phyloP scores from a whole-genome alignment of 1,140 invertebrate genomes.

The Drosophila sp. region DNA sequence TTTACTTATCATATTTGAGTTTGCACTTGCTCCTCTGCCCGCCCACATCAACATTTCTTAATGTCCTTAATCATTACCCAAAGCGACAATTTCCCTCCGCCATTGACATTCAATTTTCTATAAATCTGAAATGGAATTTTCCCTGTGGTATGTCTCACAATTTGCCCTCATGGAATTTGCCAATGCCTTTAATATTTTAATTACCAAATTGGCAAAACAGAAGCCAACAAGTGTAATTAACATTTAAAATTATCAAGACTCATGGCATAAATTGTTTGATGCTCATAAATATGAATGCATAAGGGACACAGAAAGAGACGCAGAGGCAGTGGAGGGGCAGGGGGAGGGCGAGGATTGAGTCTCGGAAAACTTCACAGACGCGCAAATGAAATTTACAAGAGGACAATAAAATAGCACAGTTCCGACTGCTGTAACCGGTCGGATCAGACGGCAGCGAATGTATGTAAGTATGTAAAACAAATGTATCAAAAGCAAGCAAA shows the following conservation, averaged over 20 bases:
- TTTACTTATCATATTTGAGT: constrained; percentile 10
- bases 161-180: not conserved
- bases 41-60: not conserved
- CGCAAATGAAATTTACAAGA: constrained; percentile 31
- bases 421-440: constrained; percentile 41
- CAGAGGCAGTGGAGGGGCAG: not conserved
- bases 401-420: constrained; percentile 43
- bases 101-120: constrained; percentile 5
- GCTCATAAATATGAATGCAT: constrained; percentile 49
- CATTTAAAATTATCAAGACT: constrained; percentile 65
- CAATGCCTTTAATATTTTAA: constrained; percentile 45
- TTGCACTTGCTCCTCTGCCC: not conserved
- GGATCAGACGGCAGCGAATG: constrained; percentile 35
- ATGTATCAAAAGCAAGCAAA: constrained; percentile 57
- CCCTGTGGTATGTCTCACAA: not conserved
- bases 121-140: not conserved
- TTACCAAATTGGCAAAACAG: constrained; percentile 28
- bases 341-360: not conserved
- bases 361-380: constrained; percentile 28
- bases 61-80: not conserved
- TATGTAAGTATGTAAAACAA: constrained; percentile 51
- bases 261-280: constrained; percentile 58
- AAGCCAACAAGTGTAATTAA: constrained; percentile 56
- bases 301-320: not conserved
- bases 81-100: not conserved